These are phyloP conservation scores for Axea sp. DNA, from an alignment of 2,888 invertebrate genomes.

Conservation along the genomic window DNA sequence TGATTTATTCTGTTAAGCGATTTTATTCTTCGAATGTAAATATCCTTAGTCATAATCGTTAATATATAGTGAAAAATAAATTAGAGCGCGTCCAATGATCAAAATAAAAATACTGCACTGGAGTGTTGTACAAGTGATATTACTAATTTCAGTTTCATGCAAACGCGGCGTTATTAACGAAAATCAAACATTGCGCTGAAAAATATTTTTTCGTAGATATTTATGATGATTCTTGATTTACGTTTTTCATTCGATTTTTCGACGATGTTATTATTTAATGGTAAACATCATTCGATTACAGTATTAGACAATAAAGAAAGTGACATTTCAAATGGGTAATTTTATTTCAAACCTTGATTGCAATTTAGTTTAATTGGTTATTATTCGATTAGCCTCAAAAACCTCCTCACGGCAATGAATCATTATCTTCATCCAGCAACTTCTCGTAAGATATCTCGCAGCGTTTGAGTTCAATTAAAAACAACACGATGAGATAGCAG, in stretches of 20 bases:
- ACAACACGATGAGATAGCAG: conserved; percentile 24
- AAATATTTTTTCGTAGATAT: conserved; percentile 24
- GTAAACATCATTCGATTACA: conserved; percentile 44
- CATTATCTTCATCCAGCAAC: conserved; percentile 26
- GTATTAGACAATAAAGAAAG: conserved; percentile 58
- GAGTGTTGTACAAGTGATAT: conserved; percentile 60
- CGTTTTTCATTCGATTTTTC: conserved; percentile 8
- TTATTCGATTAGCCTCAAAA: not conserved
- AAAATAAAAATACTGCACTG: conserved; percentile 46
- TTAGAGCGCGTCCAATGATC: conserved; percentile 44
- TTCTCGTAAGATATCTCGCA: conserved; percentile 5
- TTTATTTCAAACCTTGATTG: conserved; percentile 8
- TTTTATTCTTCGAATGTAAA: conserved; percentile 62
- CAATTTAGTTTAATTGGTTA: not conserved
- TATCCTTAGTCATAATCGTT: conserved; percentile 59
- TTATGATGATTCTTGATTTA: conserved; percentile 17
- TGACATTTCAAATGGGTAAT: conserved; percentile 29
- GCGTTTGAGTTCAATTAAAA: conserved; percentile 30
- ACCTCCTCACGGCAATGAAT: conserved; percentile 5
- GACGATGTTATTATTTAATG: conserved; percentile 24
- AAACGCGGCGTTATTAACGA: not conserved
- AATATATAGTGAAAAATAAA: conserved; percentile 33
- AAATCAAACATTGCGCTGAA: not conserved
- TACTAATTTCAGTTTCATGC: conserved; percentile 31
- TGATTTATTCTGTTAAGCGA: conserved; percentile 56